Evolutionary conservation across 2,113 vertebrate species (phyloP).

Genomic region (Grammomys surdaster): DNA sequence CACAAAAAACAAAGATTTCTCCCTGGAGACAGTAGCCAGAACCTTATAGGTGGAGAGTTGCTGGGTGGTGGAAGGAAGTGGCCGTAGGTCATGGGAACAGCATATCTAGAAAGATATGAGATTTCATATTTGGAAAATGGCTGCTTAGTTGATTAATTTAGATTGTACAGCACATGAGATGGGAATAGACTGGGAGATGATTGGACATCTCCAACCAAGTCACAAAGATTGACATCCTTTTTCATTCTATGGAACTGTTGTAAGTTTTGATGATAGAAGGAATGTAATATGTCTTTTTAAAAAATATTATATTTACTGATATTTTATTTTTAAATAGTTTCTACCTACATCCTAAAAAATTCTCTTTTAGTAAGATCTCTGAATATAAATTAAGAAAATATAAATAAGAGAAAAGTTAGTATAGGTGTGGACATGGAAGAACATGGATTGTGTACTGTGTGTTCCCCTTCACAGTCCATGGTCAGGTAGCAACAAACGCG

Average conservation of each 20-base stretch:
- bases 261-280: neutral
- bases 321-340: constrained; percentile 18
- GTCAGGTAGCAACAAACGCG: neutral
- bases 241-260: neutral
- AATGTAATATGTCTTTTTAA: constrained; percentile 26
- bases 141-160: neutral
- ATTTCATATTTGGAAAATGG: neutral
- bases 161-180: neutral
- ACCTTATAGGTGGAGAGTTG: constrained; percentile 20
- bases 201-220: neutral
- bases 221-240: neutral
- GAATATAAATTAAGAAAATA: constrained; percentile 12
- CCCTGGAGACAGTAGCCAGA: neutral
- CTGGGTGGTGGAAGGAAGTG: neutral
- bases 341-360: constrained; percentile 25
- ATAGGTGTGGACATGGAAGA: neutral
- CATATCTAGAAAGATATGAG: neutral
- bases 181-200: neutral
- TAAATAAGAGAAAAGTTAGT: neutral
- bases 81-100: neutral
- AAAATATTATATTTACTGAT: neutral
- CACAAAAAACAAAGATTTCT: neutral
- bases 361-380: constrained; percentile 11
- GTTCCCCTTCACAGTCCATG: neutral
- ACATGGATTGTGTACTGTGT: neutral